A percentile compares a stretch with the other conserved stretches of the same genome.
Evolutionary conservation across 2,113 vertebrate species (phyloP).

Genomic region (Urocitellus parryii): DNA sequence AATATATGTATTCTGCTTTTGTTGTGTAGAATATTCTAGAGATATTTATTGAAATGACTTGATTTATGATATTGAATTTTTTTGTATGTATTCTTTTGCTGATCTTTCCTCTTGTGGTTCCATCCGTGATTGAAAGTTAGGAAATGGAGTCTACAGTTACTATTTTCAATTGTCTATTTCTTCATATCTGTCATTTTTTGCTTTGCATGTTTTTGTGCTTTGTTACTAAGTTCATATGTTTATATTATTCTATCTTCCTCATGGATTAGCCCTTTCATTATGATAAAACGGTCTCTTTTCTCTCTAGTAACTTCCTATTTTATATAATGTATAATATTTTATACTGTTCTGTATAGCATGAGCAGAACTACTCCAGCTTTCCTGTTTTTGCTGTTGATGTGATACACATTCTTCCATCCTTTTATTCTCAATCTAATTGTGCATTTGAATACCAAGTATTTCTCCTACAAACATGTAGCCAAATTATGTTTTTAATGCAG

Average conservation of each 20-base stretch:
- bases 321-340: neutral
- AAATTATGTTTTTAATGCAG: neutral
- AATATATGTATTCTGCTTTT: neutral
- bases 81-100: neutral
- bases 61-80: neutral
- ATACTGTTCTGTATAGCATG: no score
- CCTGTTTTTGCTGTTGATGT: neutral
- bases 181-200: neutral
- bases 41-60: neutral
- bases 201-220: neutral
- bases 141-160: neutral
- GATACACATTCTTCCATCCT: neutral
- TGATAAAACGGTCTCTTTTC: neutral
- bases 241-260: neutral
- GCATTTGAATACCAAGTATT: neutral
- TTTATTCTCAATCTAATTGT: neutral
- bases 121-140: neutral
- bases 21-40: neutral
- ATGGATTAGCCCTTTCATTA: neutral
- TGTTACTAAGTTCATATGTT: neutral
- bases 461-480: neutral
- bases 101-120: neutral
- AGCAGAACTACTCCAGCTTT: neutral
- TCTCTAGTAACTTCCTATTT: neutral
- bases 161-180: neutral